phyloP scores from a whole-genome alignment of 2,888 invertebrate species.

The Ophion ellenae region DNA sequence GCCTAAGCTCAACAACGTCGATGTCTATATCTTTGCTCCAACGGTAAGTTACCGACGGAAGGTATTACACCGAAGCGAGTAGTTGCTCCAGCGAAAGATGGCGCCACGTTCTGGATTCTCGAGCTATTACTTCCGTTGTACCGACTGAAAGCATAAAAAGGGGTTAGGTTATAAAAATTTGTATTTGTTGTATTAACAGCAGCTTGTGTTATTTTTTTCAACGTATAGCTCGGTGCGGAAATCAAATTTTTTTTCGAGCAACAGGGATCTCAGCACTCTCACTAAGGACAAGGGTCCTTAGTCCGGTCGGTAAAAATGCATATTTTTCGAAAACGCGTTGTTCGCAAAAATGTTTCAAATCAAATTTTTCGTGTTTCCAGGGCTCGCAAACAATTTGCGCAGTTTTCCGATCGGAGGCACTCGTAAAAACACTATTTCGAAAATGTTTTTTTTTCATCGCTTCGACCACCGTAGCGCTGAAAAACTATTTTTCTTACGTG shows the following conservation, averaged over 20 bases:
- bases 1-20: background rate
- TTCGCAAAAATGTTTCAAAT: too few relatives aligned
- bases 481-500: background rate
- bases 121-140: background rate
- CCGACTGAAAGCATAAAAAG: background rate
- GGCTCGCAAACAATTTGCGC: too few relatives aligned
- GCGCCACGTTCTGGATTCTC: background rate
- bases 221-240: too few relatives aligned
- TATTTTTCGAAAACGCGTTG: too few relatives aligned
- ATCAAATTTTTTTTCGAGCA: too few relatives aligned
- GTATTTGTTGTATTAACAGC: too few relatives aligned
- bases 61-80: background rate
- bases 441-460: background rate
- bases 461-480: background rate
- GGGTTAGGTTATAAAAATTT: too few relatives aligned
- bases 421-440: background rate
- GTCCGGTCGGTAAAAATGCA: too few relatives aligned
- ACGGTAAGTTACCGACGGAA: background rate
- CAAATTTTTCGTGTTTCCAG: too few relatives aligned
- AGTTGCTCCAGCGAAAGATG: background rate
- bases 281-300: too few relatives aligned
- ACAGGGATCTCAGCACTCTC: too few relatives aligned
- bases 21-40: background rate
- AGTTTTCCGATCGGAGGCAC: background rate
- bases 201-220: too few relatives aligned